These are phyloP conservation scores for Eufriesea mexicana DNA, from an alignment of 1,140 invertebrate genomes.

Conservation along the genomic window DNA sequence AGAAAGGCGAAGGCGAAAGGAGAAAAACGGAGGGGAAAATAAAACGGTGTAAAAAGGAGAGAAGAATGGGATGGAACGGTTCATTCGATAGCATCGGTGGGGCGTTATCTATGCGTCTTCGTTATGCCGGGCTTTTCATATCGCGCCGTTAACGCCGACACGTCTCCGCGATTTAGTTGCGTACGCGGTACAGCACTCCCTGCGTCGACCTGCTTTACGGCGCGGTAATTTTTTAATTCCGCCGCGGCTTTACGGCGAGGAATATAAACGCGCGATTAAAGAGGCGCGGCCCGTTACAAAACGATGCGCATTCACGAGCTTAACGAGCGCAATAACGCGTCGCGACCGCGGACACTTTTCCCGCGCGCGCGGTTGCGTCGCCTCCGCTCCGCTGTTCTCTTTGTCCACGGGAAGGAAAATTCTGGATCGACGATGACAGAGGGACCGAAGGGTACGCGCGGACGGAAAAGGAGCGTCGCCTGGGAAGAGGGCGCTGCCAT, in stretches of 20 bases:
- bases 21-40: not conserved
- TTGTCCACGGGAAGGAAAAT: not conserved
- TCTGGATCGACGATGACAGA: not conserved
- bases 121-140: not conserved
- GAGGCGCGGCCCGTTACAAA: slow-evolving; percentile 34
- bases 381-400: not conserved
- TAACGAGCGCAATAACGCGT: slow-evolving; percentile 32
- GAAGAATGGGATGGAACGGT: not conserved
- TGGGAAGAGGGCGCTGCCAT: slow-evolving; percentile 42
- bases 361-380: too few relatives aligned
- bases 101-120: not conserved
- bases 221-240: slow-evolving; percentile 44
- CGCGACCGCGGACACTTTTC: not conserved
- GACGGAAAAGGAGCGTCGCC: not conserved
- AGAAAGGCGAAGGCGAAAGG: too few relatives aligned
- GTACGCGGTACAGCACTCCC: not conserved
- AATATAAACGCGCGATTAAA: slow-evolving; percentile 40
- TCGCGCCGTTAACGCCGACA: not conserved
- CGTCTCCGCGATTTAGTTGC: slow-evolving; percentile 20
- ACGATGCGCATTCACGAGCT: slow-evolving; percentile 28
- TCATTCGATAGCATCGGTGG: not conserved
- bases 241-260: not conserved
- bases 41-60: too few relatives aligned
- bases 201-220: slow-evolving; percentile 19
- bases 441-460: not conserved